A percentile compares a stretch with the other conserved stretches of the same genome.
Conservation (phyloP, 1,140 invertebrate genomes). For the Phortica variegata region DNA sequence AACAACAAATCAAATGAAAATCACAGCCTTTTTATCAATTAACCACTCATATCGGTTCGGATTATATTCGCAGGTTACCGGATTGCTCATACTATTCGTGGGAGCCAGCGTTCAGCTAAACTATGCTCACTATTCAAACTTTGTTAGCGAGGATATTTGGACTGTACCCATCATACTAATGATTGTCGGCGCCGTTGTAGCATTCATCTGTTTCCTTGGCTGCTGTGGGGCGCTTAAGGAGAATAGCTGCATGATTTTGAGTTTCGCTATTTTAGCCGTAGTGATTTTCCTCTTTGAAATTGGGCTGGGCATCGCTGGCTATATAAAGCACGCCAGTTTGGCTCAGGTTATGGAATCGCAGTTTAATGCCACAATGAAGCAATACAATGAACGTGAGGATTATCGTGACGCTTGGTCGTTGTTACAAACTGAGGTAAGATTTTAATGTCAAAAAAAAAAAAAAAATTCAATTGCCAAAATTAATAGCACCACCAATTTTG, state of each 20-base stretch:
- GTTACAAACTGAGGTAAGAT: conserved; percentile 75
- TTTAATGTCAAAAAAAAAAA: no score
- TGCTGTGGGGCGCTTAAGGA: conserved; percentile 86
- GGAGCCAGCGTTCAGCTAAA: conserved; percentile 68
- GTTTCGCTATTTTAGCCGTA: conserved; percentile 80
- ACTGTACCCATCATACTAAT: conserved; percentile 77
- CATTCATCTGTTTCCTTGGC: conserved; percentile 83
- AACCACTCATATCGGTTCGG: not conserved
- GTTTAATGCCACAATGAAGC: conserved; percentile 68
- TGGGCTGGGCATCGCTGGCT: conserved; percentile 81
- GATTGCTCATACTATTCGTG: conserved; percentile 72
- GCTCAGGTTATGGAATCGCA: conserved; percentile 66
- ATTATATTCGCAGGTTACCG: conserved; percentile 68
- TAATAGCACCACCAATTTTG: not conserved
- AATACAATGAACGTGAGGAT: conserved; percentile 65
- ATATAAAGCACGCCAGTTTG: conserved; percentile 73
- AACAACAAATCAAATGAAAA: conserved; percentile 56
- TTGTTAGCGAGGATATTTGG: conserved; percentile 67
- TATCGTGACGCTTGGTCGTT: conserved; percentile 72
- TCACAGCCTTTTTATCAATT: not conserved
- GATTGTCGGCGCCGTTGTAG: conserved; percentile 79
- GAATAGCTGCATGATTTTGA: conserved; percentile 84
- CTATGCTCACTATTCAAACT: conserved; percentile 69
- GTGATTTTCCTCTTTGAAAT: conserved; percentile 84
- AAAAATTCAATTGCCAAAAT: no score